Evolutionary conservation across 2,888 invertebrate species (phyloP), one percentile per base, ranked within the genome.

Genomic region (Aethes cnicana): DNA sequence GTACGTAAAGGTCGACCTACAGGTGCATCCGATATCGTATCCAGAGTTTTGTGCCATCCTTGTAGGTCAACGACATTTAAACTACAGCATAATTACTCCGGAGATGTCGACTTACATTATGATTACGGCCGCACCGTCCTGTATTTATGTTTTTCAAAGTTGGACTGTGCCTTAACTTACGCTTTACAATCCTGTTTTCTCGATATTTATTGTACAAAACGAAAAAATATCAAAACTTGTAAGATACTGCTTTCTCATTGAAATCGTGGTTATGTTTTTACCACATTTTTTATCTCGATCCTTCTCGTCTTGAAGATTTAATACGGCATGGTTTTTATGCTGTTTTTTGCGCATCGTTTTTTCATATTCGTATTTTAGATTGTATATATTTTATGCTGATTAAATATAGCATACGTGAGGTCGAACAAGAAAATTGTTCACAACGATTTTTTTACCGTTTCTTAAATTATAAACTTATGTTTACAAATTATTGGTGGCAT

Each of bases 1-100:
- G 0, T 12, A 23, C 16, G 7, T 14, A 20, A 25, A 37, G 23
- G 23, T 37, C 21, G n/a, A 9, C 8, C 2, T 14, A 9, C 16
- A 23, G n/a, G 5, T 23, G 18, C n/a, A 36, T 30, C 20, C 26
- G 32, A 28, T 43, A 44, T 30, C 30, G 36, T 46, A 37, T 44
- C 26, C 39, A 28, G 3, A 30, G 26, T 26, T 28, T 36, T 26
- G 47, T 53, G 26, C 12, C 47, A 39, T 42, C 25, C 25, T 12
- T 35, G 12, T 53, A 53, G 47, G 47, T 47, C 41, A 47, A 47
- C 21, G 28, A 35, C 35, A 36, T 41, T 47, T 52, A 36, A 53
- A 53, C 37, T 47, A 46, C 18, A 30, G 9, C 36, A 30, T 50
- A 44, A 50, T 43, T 36, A 37, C 25, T 33, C 36, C 23, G 44